A percentile compares a stretch with the other conserved stretches of the same genome.
phyloP scores from a whole-genome alignment of 2,113 vertebrate genomes.

The Cyprinodon variegatus region DNA sequence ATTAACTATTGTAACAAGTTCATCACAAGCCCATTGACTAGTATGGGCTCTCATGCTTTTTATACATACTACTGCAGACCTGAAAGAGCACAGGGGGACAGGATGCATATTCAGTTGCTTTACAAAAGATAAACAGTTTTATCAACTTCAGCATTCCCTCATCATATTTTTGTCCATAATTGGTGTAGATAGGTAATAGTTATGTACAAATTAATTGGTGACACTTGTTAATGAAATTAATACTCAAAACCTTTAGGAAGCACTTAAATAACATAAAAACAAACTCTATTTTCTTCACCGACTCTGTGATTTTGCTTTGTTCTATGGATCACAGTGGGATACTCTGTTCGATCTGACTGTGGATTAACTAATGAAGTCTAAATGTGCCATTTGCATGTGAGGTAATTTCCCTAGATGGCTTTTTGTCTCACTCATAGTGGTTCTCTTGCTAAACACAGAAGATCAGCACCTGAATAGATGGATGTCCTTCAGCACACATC shows the following conservation, averaged over 20 bases:
- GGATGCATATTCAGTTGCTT: not conserved
- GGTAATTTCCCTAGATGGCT: constrained; percentile 68
- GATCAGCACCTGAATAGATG: constrained; percentile 56
- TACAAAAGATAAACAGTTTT: not conserved
- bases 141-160: not conserved
- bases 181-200: not conserved
- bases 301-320: constrained; percentile 61
- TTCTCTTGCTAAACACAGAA: constrained; percentile 50
- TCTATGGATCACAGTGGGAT: constrained; percentile 60
- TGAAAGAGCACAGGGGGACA: too few relatives aligned
- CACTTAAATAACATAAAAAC: constrained; percentile 33
- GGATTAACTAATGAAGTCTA: constrained; percentile 69
- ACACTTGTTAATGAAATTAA: constrained; percentile 14
- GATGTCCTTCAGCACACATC: constrained; percentile 5
- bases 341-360: constrained; percentile 61
- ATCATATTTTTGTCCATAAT: not conserved
- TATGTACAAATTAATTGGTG: not conserved
- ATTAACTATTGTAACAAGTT: too few relatives aligned
- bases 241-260: constrained; percentile 28
- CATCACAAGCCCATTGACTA: too few relatives aligned
- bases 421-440: constrained; percentile 42
- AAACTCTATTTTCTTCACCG: constrained; percentile 38
- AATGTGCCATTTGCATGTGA: constrained; percentile 63
- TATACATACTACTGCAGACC: too few relatives aligned
- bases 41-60: too few relatives aligned